Evolutionary conservation across 2,113 vertebrate species (phyloP), one percentile per base, ranked within the genome.

Genomic region (Pithys albifrons): DNA sequence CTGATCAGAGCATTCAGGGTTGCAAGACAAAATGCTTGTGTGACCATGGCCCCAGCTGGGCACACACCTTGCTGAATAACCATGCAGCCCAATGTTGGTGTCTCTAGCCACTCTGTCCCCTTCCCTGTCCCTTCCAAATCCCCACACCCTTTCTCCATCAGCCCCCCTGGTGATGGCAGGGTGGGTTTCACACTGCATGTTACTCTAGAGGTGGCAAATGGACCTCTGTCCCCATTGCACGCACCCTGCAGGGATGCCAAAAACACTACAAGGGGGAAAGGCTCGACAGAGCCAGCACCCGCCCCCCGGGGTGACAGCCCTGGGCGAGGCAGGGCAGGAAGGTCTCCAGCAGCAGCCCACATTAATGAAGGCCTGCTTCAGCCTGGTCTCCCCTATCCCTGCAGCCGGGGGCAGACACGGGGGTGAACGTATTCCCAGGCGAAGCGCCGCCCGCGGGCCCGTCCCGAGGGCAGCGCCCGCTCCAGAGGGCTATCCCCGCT

Each of bases 41-140:
- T 79, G 85, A 67, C 43, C 0, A 0, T 2, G 14, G 52, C 79
- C 43, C 51, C 29, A 28, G 67, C 58, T 7, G 67, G 67, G 28
- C 33, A 29, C 48, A 19, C 19, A 33, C 55, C 59, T 70, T 37
- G 10, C 57, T 3, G 43, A 70, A 19, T 7, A 77, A 57, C 67
- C 2, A 0, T 14, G 41, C 29, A 29, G 4, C 52, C n/a, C 9
- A 0, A 4, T 3, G 45, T 3, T 0, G 0, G 20, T 3, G 31
- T 28, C 51, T 18, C 41, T 19, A 16, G 49, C 66, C 28, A 29
- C 2, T 0, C 27, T 1, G 6, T 25, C 10, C 39, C 29, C 22
- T 48, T 80, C 64, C 86, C 83, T 2, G 2, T 22, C 28, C 54
- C 28, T 43, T 45, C 24, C 75, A 39, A 61, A 84, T 29, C 27